Base-by-base conservation (phyloP, 1,140 invertebrate species). In the Calliphora vicina region DNA sequence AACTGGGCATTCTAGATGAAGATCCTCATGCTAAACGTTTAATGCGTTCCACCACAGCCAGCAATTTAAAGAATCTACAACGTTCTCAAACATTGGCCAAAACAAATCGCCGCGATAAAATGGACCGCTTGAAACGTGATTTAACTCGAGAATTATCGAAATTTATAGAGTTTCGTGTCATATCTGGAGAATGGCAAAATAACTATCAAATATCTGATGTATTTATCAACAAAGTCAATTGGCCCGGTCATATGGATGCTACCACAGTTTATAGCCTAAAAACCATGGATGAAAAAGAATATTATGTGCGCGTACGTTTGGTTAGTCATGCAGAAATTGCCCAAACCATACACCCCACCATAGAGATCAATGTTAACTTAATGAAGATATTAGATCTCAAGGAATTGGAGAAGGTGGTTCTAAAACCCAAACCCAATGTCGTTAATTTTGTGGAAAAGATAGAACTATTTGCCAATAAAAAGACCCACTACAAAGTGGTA, bases 401-500 rank as follows among this genome's bases (percentile, higher is more conserved):
- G 29, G 88, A 90, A 82, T 78, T 90, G 81, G 87, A 89, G 25
- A 85, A 85, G 5, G 85, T 91, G 20, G 86, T 89, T 1, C 29
- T 91, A 1, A 86, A 84, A 4, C 86, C 88, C 0, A 90, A 90
- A 61, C 85, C 86, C 1, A 87, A 85, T n/a, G 88, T 90, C 1
- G 84, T 87, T 0, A 91, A 91, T 84, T 90, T 90, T 83, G 86
- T 90, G 13, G 92, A 93, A 67, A 91, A 92, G 84, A 91, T 94
- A 76, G 92, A 94, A 87, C 84, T 94, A 81, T 91, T 92, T 61
- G 92, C 93, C 17, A 85, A 86, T 81, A 91, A 85, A 85, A 90
- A 88, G 61, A 88, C 85, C 12, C 91, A 92, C 84, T 90, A 90
- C 25, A 91, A 94, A 80, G 90, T 93, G 15, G 85, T 90, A 1